Conservation (phyloP, 1,140 invertebrate genomes). For the Marisa cornuarietis region DNA sequence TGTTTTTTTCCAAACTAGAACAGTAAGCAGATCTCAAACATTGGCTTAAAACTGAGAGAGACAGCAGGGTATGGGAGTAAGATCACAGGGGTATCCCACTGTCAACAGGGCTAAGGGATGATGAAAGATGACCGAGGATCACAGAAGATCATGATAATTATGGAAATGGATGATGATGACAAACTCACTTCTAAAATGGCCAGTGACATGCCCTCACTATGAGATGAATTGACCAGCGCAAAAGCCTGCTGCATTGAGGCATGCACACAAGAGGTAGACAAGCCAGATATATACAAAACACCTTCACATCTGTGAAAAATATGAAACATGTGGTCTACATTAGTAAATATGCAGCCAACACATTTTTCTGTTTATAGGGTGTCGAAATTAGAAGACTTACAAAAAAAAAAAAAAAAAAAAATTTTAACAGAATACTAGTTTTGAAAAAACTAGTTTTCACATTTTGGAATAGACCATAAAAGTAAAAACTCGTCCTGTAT, state of each 20-base stretch:
- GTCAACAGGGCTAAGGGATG: no score
- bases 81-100: no score
- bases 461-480: no score
- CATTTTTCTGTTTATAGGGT: background rate
- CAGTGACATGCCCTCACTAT: conserved; percentile 59
- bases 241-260: conserved; percentile 44
- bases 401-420: background rate
- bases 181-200: conserved; percentile 53
- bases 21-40: background rate
- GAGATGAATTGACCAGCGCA: conserved; percentile 53
- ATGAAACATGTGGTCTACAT: background rate
- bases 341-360: background rate
- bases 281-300: conserved; percentile 44
- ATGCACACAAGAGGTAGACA: conserved; percentile 42
- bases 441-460: background rate
- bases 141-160: no score
- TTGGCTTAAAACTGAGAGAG: no score
- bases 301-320: conserved; percentile 36
- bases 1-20: background rate
- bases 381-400: background rate
- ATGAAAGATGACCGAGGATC: no score
- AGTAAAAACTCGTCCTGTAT: no score
- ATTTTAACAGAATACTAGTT: background rate
- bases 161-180: no score
- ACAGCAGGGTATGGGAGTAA: no score